A percentile compares a stretch with the other conserved stretches of the same genome.
phyloP scores from a whole-genome alignment of 2,888 invertebrate genomes.

The Eupeodes luniger region DNA sequence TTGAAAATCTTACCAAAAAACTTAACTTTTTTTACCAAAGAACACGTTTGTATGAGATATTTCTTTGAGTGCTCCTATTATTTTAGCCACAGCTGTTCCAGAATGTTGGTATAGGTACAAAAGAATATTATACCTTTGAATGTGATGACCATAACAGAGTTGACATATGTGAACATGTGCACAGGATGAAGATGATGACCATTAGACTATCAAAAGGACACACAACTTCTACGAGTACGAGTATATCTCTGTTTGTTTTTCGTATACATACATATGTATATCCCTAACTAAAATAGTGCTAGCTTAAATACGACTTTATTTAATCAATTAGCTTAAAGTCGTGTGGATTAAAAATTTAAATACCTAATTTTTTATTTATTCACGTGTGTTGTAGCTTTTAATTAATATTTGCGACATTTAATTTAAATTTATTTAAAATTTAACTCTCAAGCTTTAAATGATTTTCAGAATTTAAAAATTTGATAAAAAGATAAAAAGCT shows the following conservation, averaged over 20 bases:
- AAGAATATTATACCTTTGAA: neutral
- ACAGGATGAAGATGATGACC: neutral
- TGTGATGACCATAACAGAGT: neutral
- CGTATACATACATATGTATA: neutral
- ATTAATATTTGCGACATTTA: neutral
- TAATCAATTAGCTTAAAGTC: constrained; percentile 16
- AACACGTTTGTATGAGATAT: too few relatives aligned
- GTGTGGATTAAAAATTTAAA: constrained; percentile 2
- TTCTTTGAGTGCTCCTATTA: too few relatives aligned
- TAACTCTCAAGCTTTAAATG: neutral
- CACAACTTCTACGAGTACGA: neutral
- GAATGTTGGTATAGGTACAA: neutral
- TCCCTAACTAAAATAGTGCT: neutral
- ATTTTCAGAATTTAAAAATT: neutral
- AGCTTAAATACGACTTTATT: constrained; percentile 9
- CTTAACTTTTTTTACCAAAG: too few relatives aligned
- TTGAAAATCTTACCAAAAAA: too few relatives aligned
- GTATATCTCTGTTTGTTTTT: constrained; percentile 2
- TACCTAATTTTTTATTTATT: neutral
- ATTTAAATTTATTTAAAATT: neutral
- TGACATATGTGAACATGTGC: constrained; percentile 3
- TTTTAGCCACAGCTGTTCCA: too few relatives aligned
- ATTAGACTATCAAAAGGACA: constrained; percentile 15
- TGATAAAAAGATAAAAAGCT: too few relatives aligned
- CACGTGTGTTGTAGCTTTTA: neutral